Percentiles rank a stretch among this genome's conserved stretches.
phyloP scores from a whole-genome alignment of 2,888 invertebrate species.

The Drosophila paranaensis region DNA sequence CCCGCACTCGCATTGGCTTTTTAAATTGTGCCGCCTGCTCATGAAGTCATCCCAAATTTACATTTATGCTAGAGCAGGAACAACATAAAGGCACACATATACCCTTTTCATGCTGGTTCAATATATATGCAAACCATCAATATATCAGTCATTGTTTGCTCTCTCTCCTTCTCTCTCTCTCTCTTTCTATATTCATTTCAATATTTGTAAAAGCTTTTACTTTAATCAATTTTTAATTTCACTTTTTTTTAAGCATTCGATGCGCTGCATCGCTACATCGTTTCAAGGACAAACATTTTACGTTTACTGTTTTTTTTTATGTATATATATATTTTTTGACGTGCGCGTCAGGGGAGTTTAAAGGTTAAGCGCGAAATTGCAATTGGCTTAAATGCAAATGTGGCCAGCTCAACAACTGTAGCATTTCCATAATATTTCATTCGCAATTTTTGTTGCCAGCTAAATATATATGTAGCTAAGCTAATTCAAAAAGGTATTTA shows the following conservation, averaged over 20 bases:
- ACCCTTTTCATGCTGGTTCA: background rate
- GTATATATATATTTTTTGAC: background rate
- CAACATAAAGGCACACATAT: background rate
- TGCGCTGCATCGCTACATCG: background rate
- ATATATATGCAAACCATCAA: conserved; percentile 1
- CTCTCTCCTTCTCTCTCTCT: too few species aligned
- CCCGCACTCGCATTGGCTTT: conserved; percentile 5
- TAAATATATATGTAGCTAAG: conserved; percentile 2
- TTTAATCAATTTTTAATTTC: background rate
- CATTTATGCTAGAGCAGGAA: background rate
- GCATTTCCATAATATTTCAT: conserved; percentile 29
- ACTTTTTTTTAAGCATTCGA: background rate
- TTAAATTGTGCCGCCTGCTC: conserved; percentile 1
- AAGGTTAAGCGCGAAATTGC: conserved; percentile 45
- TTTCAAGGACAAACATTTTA: conserved; percentile 3
- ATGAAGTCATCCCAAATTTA: conserved; percentile 24
- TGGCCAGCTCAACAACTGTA: conserved; percentile 2
- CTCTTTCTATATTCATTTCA: background rate
- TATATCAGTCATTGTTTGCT: background rate
- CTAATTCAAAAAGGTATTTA: background rate
- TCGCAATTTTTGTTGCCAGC: conserved; percentile 20
- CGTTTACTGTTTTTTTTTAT: background rate
- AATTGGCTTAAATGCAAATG: conserved; percentile 57
- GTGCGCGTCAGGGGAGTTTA: conserved; percentile 16
- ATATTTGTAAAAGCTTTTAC: background rate